Evolutionary conservation across 2,888 invertebrate species (phyloP).

Genomic region (Gymnosoma rotundatum): DNA sequence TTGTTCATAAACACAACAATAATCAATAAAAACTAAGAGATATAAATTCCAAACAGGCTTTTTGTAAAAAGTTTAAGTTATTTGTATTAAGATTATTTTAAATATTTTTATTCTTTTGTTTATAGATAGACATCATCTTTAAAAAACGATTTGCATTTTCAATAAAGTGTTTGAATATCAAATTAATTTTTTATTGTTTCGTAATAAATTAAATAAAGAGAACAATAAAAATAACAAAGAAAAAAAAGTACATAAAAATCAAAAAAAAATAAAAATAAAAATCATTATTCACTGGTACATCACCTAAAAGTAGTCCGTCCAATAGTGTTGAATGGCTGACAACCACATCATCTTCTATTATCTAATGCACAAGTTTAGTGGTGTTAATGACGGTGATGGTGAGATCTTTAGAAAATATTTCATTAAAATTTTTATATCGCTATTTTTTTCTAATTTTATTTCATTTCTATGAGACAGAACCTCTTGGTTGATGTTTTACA

Average conservation of each 20-base stretch:
- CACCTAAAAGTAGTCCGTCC: constrained; percentile 29
- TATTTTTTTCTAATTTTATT: constrained; percentile 37
- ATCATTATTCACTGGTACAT: constrained; percentile 13
- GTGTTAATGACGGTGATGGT: constrained; percentile 67
- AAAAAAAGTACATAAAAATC: constrained; percentile 14
- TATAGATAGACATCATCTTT: constrained; percentile 38
- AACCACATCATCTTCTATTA: constrained; percentile 56
- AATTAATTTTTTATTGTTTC: constrained; percentile 65
- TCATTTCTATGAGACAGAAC: constrained; percentile 5
- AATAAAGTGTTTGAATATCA: constrained; percentile 64
- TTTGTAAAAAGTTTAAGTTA: constrained; percentile 17
- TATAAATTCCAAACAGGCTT: constrained; percentile 13
- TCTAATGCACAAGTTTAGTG: constrained; percentile 51
- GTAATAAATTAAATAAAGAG: constrained; percentile 56
- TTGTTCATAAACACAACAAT: constrained; percentile 27
- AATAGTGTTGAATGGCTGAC: constrained; percentile 16
- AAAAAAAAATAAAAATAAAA: constrained; percentile 3
- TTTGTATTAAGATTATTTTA: constrained; percentile 34
- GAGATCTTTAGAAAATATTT: constrained; percentile 65
- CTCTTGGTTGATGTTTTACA: constrained; percentile 24
- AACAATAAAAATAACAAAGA: constrained; percentile 24
- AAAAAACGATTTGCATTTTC: constrained; percentile 68
- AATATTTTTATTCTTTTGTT: constrained; percentile 11
- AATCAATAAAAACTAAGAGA: constrained; percentile 9
- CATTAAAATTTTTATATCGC: constrained; percentile 51